Evolutionary conservation across 2,113 vertebrate species (phyloP), one percentile per base, ranked within the genome.

Genomic region (Osmerus mordax): DNA sequence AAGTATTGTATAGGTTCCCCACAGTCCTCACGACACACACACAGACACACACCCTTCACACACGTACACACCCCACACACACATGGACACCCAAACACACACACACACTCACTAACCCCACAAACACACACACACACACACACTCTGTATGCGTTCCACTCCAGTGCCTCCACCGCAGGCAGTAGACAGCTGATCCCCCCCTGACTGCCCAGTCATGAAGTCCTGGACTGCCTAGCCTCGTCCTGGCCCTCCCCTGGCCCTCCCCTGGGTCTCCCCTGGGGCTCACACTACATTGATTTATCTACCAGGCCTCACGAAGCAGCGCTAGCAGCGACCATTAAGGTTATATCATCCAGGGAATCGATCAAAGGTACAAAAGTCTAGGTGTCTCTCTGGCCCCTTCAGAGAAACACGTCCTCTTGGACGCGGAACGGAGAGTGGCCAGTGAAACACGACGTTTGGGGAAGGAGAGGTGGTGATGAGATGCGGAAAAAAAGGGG

Each of bases 251-350:
- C 32, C 32, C 54, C 18, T 15, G 28, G 47, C 9, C 32, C 32
- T 36, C 32, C 32, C 32, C 7, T 36, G 32, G 32, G 32, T 36
- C 79, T 86, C 85, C 84, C 82, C 36, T 67, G 83, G 82, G 85
- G 59, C 76, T 83, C 79, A 67, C 32, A 70, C 73, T 3, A 51
- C 71, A 91, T 90, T 82, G 84, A 90, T 89, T 88, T 84, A 71
- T 77, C 82, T 53, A 59, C 71, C 54, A 56, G 16, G 1, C 54
- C 53, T 74, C 70, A 73, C 66, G 66, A 86, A 82, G 67, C 73
- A 76, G 77, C 80, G 75, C 78, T 84, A 70, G 72, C 6, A 19
- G 53, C 67, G 29, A 23, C 18, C n/a, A 47, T 53, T 58, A 23
- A 65, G 79, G 74, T 81, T 81, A 71, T n/a, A 58, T 21, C 29